Evolutionary conservation across 2,797 vertebrate genomes (phyloP).

Genomic region (Hydrophis major): DNA sequence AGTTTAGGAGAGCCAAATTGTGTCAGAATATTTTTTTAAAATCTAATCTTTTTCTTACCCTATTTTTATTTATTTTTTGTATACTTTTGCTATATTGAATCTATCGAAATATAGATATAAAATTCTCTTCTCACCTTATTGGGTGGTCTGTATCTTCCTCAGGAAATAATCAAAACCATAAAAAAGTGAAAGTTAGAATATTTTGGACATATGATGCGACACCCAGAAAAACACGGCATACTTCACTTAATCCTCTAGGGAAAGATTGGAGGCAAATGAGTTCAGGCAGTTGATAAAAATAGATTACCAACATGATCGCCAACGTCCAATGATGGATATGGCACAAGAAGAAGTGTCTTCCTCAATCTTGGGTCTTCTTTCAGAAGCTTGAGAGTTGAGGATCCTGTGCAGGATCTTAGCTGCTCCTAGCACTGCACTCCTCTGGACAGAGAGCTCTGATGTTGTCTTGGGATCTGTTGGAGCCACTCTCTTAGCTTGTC

Average conservation of each 20-base stretch:
- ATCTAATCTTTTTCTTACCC: neutral
- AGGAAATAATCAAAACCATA: too few relatives aligned
- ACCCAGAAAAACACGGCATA: too few relatives aligned
- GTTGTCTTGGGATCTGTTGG: neutral
- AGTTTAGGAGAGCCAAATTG: neutral
- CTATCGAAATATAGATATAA: neutral
- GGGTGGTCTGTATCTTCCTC: neutral
- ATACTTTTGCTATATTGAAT: neutral
- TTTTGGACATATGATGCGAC: too few relatives aligned
- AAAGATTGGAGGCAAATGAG: too few relatives aligned
- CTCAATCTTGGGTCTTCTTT: neutral
- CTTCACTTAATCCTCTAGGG: too few relatives aligned
- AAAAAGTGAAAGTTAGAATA: too few relatives aligned
- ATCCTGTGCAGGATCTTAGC: neutral
- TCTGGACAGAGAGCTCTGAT: neutral
- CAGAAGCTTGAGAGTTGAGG: neutral
- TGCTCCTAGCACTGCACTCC: neutral
- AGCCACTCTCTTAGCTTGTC: neutral
- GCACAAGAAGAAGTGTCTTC: neutral
- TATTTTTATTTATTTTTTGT: neutral
- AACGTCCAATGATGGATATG: too few relatives aligned
- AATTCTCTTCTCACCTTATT: neutral
- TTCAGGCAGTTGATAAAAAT: too few relatives aligned
- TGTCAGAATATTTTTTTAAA: neutral
- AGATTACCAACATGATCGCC: too few relatives aligned